Percentiles rank a stretch among this genome's conserved stretches.
Conservation (phyloP, 2,113 vertebrate genomes). For the Petrocephalus zakoni region DNA sequence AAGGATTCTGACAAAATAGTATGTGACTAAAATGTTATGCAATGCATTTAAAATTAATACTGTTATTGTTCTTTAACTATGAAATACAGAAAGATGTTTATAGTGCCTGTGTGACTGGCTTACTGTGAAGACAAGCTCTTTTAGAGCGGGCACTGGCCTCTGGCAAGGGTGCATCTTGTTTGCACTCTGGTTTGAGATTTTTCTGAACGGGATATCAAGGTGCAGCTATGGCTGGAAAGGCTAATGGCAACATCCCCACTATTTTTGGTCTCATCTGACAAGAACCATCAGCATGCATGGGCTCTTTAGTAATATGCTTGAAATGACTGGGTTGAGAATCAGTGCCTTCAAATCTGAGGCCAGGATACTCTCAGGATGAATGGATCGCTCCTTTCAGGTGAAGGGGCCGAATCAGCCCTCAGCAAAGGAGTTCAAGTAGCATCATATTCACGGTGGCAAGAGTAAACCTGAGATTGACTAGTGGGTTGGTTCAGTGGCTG, state of each 20-base stretch:
- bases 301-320: neutral
- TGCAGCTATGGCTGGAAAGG: too few species aligned
- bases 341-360: neutral
- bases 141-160: too few species aligned
- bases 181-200: too few species aligned
- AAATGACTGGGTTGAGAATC: neutral
- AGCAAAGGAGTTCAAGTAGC: neutral
- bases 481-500: neutral
- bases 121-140: too few species aligned
- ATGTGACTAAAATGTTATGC: neutral
- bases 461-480: neutral
- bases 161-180: too few species aligned
- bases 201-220: too few species aligned
- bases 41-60: neutral
- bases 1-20: neutral
- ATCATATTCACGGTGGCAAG: neutral
- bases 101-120: neutral
- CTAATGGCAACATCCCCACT: too few species aligned
- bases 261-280: neutral
- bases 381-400: neutral
- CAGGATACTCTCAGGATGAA: neutral
- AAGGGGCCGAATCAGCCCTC: neutral
- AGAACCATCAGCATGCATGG: neutral
- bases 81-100: neutral
- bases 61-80: neutral